Evolutionary conservation across 2,797 vertebrate genomes (phyloP).

Genomic region (Odontamblyopus rebecca): DNA sequence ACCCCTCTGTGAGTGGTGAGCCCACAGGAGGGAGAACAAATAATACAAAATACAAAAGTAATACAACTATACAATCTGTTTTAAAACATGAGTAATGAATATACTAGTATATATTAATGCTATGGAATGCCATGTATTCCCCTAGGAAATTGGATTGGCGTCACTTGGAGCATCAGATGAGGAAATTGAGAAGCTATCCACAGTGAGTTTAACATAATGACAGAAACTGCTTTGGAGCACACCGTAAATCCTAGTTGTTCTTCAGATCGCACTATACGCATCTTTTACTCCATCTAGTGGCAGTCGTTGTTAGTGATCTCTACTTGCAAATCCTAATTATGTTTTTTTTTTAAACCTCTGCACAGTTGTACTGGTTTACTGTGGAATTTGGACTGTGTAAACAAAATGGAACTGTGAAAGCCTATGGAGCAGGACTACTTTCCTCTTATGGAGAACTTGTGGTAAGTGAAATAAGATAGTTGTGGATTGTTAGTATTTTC

Average conservation of each 20-base stretch:
- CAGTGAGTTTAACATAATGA: constrained; percentile 57
- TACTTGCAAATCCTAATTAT: neutral
- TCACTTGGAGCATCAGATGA: constrained; percentile 85
- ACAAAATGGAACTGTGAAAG: constrained; percentile 80
- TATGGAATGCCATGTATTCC: neutral
- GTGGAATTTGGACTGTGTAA: constrained; percentile 86
- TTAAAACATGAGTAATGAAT: neutral
- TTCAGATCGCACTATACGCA: neutral
- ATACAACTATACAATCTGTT: neutral
- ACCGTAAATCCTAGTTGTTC: neutral
- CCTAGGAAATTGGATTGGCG: constrained; percentile 83
- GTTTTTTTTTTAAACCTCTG: neutral
- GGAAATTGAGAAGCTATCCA: constrained; percentile 89
- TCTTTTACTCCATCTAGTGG: constrained; percentile 55
- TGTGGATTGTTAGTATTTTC: neutral
- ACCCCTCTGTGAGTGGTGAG: no score
- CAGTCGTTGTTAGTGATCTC: neutral
- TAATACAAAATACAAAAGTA: neutral
- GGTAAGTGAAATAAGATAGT: constrained; percentile 65
- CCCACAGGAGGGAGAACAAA: no score
- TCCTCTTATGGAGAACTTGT: constrained; percentile 82
- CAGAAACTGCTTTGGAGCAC: neutral
- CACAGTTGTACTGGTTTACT: constrained; percentile 85
- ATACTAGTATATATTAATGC: no score
- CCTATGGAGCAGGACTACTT: constrained; percentile 82